Evolutionary conservation across 2,888 invertebrate genomes (phyloP), one percentile per base, ranked within the genome.

Genomic region (Aspidiotus destructor): DNA sequence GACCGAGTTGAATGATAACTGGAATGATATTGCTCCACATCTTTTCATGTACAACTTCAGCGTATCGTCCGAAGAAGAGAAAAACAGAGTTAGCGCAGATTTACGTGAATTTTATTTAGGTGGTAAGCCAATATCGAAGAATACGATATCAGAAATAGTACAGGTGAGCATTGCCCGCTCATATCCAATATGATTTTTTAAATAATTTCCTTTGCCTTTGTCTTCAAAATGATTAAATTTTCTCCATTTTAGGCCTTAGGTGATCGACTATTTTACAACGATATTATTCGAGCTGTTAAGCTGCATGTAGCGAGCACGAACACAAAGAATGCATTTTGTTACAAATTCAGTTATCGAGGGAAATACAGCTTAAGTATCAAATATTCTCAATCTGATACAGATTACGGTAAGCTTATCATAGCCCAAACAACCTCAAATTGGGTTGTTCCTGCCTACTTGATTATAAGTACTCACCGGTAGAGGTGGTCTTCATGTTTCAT

Each of bases 301-400:
- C 69, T 74, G 10, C 74, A 74, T 60, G 74, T 74, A 11, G 57
- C 68, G 8, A 63, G 62, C 41, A 70, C 70, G 41, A 71, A 63
- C 17, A 71, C 74, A 1, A 28, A 28, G 5, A 74, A 75, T 0
- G 73, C 74, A 3, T 74, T 72, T 70, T 72, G 74, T 67, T 76
- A 75, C 72, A 70, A 72, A 60, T 75, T 75, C 69, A 67, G 70
- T 57, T 75, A 74, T 69, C 70, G 72, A 40, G 75, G 75, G 40
- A 71, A 72, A 71, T 62, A 73, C 63, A 74, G 74, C 40, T 65
- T 71, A 10, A 70, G 72, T 0, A 78, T 82, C 28, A 60, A 41
- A 17, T 70, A 65, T 62, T 16, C 68, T 1, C 44, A 55, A 42
- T 15, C 57, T 41, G 54, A 61, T 28, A 70, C 57, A 62, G 58